phyloP scores from a whole-genome alignment of 2,888 invertebrate species.

The Gymnosoma rotundatum region DNA sequence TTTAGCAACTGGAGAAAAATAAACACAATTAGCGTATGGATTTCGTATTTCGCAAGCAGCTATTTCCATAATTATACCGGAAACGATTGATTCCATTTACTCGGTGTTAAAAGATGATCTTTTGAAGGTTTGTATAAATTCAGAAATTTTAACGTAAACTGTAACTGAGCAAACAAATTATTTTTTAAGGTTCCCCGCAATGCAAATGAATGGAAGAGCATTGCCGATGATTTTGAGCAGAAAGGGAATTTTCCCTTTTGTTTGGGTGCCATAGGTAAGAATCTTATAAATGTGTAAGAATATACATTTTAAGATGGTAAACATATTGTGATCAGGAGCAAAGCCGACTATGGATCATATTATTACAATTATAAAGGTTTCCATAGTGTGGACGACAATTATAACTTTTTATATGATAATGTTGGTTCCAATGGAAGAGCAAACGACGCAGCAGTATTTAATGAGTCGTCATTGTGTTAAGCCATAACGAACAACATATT shows the following conservation, averaged over 20 bases:
- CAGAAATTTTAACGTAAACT: background rate
- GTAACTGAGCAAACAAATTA: background rate
- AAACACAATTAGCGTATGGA: conserved; percentile 18
- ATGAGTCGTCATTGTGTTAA: too few relatives aligned
- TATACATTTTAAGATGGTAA: too few relatives aligned
- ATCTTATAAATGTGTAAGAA: background rate
- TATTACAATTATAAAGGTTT: too few relatives aligned
- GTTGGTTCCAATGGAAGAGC: too few relatives aligned
- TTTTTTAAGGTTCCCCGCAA: conserved; percentile 18
- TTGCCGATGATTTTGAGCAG: conserved; percentile 41
- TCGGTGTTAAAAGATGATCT: conserved; percentile 41
- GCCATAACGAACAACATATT: too few relatives aligned
- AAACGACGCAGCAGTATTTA: too few relatives aligned
- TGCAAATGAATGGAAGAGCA: conserved; percentile 23
- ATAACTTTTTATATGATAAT: too few relatives aligned
- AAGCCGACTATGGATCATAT: too few relatives aligned
- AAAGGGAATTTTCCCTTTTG: conserved; percentile 40
- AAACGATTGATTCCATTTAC: conserved; percentile 38
- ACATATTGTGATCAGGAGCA: too few relatives aligned
- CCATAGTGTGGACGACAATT: too few relatives aligned
- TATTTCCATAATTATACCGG: conserved; percentile 26
- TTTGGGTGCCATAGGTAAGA: background rate
- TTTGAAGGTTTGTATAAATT: conserved; percentile 42
- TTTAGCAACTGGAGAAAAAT: conserved; percentile 46
- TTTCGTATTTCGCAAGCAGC: conserved; percentile 27